Conservation (phyloP, 2,888 invertebrate species). For the Diarsia dahlii region DNA sequence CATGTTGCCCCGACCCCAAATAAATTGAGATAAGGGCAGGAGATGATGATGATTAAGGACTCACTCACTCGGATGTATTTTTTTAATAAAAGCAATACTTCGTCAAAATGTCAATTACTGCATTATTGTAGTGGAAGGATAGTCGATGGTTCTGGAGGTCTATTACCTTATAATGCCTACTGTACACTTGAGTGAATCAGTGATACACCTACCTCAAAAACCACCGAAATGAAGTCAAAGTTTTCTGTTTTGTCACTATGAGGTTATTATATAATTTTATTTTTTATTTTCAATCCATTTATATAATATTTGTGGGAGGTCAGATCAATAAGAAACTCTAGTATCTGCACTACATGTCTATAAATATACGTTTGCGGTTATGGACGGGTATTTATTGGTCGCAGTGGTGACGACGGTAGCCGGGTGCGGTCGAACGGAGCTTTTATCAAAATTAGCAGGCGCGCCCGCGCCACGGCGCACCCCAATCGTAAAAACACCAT, state of each 20-base stretch:
- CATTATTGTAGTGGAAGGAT: background rate
- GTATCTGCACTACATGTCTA: constrained; percentile 20
- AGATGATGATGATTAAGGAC: no score
- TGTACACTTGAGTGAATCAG: no score
- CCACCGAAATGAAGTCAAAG: background rate
- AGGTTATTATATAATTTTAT: background rate
- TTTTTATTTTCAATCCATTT: constrained; percentile 10
- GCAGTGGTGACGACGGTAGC: constrained; percentile 75
- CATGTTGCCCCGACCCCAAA: no score
- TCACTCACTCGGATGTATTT: background rate
- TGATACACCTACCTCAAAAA: background rate
- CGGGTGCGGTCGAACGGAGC: constrained; percentile 88
- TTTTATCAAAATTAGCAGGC: constrained; percentile 90
- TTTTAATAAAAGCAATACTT: background rate
- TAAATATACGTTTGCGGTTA: constrained; percentile 52
- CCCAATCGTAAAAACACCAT: constrained; percentile 89
- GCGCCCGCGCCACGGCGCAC: constrained; percentile 86
- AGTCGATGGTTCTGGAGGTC: no score
- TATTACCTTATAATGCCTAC: no score
- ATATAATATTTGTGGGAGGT: background rate
- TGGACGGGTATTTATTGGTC: constrained; percentile 77
- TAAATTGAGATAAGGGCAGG: no score
- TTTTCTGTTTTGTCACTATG: background rate
- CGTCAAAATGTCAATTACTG: background rate
- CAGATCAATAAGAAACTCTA: constrained; percentile 19